Base-by-base conservation (phyloP, 2,888 invertebrate species). In the Scaeva pyrastri region DNA sequence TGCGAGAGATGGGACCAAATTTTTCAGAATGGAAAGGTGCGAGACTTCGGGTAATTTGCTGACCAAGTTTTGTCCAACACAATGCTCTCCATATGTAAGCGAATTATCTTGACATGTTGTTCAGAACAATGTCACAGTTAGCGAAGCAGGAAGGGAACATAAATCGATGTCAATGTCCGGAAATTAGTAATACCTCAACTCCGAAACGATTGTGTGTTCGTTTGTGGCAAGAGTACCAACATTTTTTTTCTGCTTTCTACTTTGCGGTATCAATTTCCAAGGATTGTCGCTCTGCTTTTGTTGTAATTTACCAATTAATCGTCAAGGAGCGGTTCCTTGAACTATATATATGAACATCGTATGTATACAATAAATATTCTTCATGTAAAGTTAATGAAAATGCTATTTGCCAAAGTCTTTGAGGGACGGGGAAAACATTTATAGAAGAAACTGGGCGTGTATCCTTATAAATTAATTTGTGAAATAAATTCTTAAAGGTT, bases 101-200 rank as follows among this genome's bases (percentile, higher is more conserved):
- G 50, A 66, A 12, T 68, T 45, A 72, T 66, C 31, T 48, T 66
- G 43, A 50, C 58, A 56, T 52, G 26, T 41, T 45, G 31, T 31
- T 6, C 55, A 11, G 41, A 11, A 23, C 6, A 23, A 16, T 12
- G n/a, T 16, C 11, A n/a, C 0, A 31, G 6, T 14, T 10, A 10
- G 21, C 21, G 7, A 21, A n/a, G 39, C 72, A 56, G 41, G 19
- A 56, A 56, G 26, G 43, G 52, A 26, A 64, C 10, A 77, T 31
- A 62, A 83, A 83, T 74, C 73, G 78, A 78, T 78, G 73, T 73
- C 83, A 83, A 78, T 78, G 78, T 21, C 78, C 83, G 72, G 68
- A 72, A 52, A 82, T 77, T 39, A 36, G 43, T 16, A 66, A 36
- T 23, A 3, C 36, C 31, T 48, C 48, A 66, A 31, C 36, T 43